These are phyloP conservation scores for Phoxinus dragarum DNA, from an alignment of 2,797 vertebrate genomes.

Conservation along the genomic window DNA sequence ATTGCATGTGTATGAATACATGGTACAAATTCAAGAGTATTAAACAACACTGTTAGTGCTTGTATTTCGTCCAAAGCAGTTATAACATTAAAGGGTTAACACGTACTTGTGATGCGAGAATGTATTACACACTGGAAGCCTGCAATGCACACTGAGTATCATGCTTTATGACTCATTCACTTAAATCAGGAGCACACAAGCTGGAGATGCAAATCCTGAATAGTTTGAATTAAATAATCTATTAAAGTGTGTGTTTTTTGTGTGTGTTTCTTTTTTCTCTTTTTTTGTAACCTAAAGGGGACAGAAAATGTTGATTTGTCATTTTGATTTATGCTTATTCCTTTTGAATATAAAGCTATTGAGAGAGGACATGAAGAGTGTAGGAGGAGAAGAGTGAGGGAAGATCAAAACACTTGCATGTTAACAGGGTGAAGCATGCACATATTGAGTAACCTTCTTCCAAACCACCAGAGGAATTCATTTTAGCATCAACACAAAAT, in stretches of 20 bases:
- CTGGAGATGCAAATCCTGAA: slow-evolving; percentile 10
- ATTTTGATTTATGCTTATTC: slow-evolving; percentile 2
- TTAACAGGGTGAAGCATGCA: slow-evolving; percentile 32
- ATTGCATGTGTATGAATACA: not conserved
- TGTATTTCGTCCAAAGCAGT: not conserved
- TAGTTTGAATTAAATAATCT: not conserved
- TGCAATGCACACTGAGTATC: not conserved
- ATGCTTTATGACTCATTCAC: slow-evolving; percentile 14
- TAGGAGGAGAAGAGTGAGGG: slow-evolving; percentile 43
- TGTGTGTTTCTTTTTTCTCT: no score
- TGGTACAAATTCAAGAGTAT: not conserved
- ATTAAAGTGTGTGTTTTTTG: not conserved
- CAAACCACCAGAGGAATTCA: not conserved
- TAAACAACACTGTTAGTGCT: not conserved
- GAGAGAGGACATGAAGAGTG: slow-evolving; percentile 13
- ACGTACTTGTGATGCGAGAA: slow-evolving; percentile 12
- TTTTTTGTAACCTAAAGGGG: not conserved
- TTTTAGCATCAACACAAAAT: slow-evolving; percentile 20
- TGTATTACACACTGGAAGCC: slow-evolving; percentile 8
- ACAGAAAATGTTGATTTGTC: not conserved
- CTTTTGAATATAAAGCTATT: slow-evolving; percentile 40
- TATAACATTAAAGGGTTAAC: slow-evolving; percentile 7
- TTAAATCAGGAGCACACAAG: slow-evolving; percentile 13
- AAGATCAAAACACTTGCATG: slow-evolving; percentile 21
- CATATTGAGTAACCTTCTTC: slow-evolving; percentile 9